Conservation (phyloP, 2,888 invertebrate species). For the Ephialtes manifestator region DNA sequence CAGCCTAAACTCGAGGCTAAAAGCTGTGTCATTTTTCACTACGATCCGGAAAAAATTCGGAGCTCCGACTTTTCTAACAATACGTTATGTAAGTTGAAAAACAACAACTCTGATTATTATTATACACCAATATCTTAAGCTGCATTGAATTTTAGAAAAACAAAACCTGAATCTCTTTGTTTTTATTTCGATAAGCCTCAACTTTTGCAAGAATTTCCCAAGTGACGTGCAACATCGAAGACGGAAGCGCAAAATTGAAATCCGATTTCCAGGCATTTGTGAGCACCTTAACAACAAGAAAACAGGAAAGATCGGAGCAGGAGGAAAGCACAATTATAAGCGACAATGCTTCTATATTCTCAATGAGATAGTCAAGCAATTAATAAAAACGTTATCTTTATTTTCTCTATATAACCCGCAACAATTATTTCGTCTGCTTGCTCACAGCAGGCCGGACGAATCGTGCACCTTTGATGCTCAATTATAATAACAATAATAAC, state of each 20-base stretch:
- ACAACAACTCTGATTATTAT: slow-evolving; percentile 1
- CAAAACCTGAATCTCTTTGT: not conserved
- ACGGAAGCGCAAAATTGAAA: slow-evolving; percentile 88
- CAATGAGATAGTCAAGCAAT: slow-evolving; percentile 55
- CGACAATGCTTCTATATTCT: slow-evolving; percentile 71
- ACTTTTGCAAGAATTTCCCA: slow-evolving; percentile 89
- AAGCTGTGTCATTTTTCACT: slow-evolving; percentile 90
- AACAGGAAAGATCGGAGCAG: slow-evolving; percentile 77
- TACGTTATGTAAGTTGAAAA: slow-evolving; percentile 86
- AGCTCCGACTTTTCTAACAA: slow-evolving; percentile 85
- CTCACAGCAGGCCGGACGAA: not conserved
- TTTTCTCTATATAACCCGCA: slow-evolving; percentile 30
- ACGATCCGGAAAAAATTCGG: slow-evolving; percentile 86
- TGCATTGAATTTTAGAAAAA: too few species aligned
- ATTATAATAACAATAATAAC: slow-evolving; percentile 6
- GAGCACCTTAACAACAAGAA: slow-evolving; percentile 77
- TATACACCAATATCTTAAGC: not conserved
- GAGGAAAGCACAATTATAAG: slow-evolving; percentile 75
- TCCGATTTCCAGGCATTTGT: slow-evolving; percentile 87
- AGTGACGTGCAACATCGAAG: slow-evolving; percentile 88
- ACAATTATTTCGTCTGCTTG: slow-evolving; percentile 50
- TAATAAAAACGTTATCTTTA: slow-evolving; percentile 34
- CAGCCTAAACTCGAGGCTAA: slow-evolving; percentile 89
- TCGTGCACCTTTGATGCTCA: not conserved
- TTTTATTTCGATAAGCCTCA: slow-evolving; percentile 86